Base-by-base conservation (phyloP, 2,113 vertebrate species). In the Misgurnus mizolepis region DNA sequence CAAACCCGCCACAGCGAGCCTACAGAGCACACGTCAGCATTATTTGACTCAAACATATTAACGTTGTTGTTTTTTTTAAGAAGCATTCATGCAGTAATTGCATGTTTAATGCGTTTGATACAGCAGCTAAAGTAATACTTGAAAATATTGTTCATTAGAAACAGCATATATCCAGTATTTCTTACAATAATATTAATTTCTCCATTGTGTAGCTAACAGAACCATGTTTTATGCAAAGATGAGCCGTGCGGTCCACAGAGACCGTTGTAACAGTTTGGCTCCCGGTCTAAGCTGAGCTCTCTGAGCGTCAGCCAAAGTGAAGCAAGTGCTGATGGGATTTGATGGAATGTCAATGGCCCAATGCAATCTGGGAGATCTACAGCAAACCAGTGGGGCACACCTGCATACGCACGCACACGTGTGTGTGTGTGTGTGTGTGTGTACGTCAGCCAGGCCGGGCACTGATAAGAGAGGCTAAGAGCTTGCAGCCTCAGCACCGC, bases 261-360 rank as follows among this genome's bases (percentile, higher is more conserved):
- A 76, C 34, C 58, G 62, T 40, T 2, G 12, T 56, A 47, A 62
- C 12, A 6, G 4, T 76, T 76, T 61, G 71, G 55, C 43, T 62
- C 12, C 55, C 0, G 10, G 40, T 39, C 47, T 53, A 49, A 61
- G 39, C 17, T 14, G n/a, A 53, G 27, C 22, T 50, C 17, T 47
- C 62, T 78, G 47, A 64, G 66, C 74, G 76, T 39, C 14, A 45
- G 70, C 58, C 45, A 27, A 34, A 85, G 79, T 78, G 64, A 80
- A 74, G 76, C 73, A 78, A 82, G 79, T 77, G 43, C 84, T 82
- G 83, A 81, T 81, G 82, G 76, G 81, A 74, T 14, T 73, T n/a
- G 75, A 84, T 87, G 81, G 76, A 72, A 80, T 56, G 80, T 84
- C 84, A 79, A 80, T 86, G 78, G 78, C 71, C 78, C 58, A 80